A percentile compares a stretch with the other conserved stretches of the same genome.
phyloP scores from a whole-genome alignment of 2,113 vertebrate genomes.

The Recurvirostra avosetta region DNA sequence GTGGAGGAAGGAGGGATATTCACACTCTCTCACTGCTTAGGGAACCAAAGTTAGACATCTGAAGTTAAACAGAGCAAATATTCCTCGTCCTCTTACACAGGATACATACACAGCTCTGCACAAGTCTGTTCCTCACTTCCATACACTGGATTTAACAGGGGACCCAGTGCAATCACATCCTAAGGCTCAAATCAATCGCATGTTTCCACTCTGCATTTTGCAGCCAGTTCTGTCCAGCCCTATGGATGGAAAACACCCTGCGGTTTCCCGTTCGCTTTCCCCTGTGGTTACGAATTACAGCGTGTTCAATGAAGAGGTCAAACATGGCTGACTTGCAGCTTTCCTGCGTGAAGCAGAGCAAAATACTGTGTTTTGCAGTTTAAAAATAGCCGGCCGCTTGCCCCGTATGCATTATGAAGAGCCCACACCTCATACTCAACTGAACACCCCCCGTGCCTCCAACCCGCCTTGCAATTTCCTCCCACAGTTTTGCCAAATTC shows the following conservation, averaged over 20 bases:
- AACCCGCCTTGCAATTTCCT: background rate
- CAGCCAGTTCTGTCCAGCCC: background rate
- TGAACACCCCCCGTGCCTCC: background rate
- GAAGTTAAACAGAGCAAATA: background rate
- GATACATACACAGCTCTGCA: background rate
- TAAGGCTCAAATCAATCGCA: background rate
- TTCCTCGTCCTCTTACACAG: background rate
- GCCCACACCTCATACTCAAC: background rate
- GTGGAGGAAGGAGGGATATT: background rate
- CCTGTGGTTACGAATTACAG: background rate
- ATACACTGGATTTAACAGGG: background rate
- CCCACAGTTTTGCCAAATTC: background rate
- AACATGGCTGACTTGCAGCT: background rate
- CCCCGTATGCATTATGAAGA: background rate
- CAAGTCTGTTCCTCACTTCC: background rate
- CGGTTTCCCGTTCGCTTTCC: background rate
- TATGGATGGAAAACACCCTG: constrained; percentile 54
- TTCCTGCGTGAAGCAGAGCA: background rate
- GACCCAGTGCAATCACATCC: background rate
- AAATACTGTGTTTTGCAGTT: background rate
- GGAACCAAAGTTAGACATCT: background rate
- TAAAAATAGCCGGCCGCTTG: background rate
- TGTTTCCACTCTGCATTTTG: background rate
- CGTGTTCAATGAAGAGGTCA: background rate
- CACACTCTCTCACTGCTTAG: background rate